Percentiles rank a stretch among this genome's conserved stretches.
These are phyloP conservation scores for Silurus aristotelis DNA, from an alignment of 2,797 vertebrate genomes.

Conservation along the genomic window DNA sequence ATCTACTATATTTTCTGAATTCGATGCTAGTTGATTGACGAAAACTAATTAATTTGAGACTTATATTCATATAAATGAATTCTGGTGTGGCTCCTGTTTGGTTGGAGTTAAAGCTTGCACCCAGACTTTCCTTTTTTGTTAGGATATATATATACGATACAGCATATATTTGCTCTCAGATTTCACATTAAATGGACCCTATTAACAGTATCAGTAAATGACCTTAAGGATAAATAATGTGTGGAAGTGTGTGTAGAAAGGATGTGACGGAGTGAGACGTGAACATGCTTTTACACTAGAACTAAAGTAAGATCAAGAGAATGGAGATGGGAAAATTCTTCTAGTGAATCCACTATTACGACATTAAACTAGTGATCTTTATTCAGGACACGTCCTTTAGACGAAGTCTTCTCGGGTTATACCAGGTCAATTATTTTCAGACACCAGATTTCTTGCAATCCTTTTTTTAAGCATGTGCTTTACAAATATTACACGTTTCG, in stretches of 20 bases:
- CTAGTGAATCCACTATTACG: conserved; percentile 4
- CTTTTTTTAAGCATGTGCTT: background rate
- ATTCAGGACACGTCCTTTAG: background rate
- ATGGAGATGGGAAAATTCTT: background rate
- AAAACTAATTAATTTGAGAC: background rate
- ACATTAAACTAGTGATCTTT: background rate
- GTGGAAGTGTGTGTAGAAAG: background rate
- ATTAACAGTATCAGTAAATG: background rate
- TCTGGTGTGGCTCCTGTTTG: background rate
- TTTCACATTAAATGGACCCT: background rate
- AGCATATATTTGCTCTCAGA: background rate
- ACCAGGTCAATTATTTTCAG: conserved; percentile 29
- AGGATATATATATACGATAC: too few relatives aligned
- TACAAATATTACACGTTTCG: background rate
- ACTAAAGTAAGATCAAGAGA: background rate
- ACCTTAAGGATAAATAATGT: background rate
- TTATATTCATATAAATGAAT: background rate
- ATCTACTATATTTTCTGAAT: too few relatives aligned
- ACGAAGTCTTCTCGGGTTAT: background rate
- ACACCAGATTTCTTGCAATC: background rate
- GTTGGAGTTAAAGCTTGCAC: background rate
- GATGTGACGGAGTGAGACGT: background rate
- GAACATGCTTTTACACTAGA: background rate
- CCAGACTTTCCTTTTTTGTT: too few relatives aligned
- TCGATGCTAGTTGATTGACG: background rate